Conservation (phyloP, 2,797 vertebrate genomes). For the Carduelis carduelis region DNA sequence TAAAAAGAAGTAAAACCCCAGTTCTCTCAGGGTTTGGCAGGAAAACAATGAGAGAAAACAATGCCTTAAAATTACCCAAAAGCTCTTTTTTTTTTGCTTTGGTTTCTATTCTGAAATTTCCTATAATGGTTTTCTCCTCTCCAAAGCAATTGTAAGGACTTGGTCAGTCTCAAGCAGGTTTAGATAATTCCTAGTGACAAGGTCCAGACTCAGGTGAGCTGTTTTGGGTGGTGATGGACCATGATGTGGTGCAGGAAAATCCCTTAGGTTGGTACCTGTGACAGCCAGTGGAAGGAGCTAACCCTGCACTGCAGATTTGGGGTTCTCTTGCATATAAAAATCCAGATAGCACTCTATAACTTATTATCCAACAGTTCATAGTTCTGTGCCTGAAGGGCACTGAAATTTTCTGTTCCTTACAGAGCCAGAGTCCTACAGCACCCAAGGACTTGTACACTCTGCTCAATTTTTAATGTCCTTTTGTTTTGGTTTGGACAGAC, state of each 20-base stretch:
- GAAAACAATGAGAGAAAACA: background rate
- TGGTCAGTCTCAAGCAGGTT: background rate
- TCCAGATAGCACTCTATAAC: background rate
- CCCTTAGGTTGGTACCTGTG: background rate
- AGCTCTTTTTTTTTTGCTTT: background rate
- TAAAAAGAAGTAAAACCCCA: background rate
- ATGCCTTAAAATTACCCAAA: background rate
- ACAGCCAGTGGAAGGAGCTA: background rate
- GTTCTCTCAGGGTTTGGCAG: background rate
- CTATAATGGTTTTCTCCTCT: background rate
- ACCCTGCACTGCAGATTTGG: background rate
- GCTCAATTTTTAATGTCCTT: background rate
- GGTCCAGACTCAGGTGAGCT: accelerated
- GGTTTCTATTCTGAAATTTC: background rate
- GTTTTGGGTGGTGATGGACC: background rate
- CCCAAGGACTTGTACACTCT: background rate
- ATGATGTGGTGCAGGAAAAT: background rate
- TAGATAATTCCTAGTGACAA: background rate
- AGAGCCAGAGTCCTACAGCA: background rate
- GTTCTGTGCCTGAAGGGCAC: background rate
- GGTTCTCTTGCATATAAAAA: background rate
- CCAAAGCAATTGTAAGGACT: background rate
- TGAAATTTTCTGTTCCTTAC: background rate
- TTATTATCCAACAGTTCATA: background rate
- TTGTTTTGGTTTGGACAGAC: background rate